Evolutionary conservation across 2,113 vertebrate species (phyloP).

Genomic region (Elaphurus davidianus): DNA sequence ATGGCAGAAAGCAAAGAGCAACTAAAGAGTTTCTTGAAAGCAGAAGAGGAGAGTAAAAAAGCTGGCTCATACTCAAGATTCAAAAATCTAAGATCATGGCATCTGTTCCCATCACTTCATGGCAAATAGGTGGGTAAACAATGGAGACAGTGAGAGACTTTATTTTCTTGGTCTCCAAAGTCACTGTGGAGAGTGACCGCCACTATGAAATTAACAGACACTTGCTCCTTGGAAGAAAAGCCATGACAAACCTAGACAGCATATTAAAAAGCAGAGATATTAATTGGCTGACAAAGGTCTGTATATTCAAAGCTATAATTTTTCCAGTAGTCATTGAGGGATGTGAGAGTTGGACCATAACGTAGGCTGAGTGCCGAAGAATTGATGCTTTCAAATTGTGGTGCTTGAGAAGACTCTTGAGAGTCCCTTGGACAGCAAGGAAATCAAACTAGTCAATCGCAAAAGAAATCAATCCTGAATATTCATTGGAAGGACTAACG

Average conservation of each 20-base stretch:
- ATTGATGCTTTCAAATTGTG: not conserved
- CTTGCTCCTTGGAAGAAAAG: not conserved
- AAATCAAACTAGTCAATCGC: not conserved
- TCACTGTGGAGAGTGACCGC: not conserved
- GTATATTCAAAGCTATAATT: not conserved
- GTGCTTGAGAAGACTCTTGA: not conserved
- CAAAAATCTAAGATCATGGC: not conserved
- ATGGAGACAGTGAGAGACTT: not conserved
- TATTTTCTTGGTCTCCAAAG: not conserved
- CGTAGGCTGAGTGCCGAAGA: not conserved
- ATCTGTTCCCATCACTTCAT: not conserved
- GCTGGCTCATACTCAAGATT: not conserved
- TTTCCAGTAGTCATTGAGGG: not conserved
- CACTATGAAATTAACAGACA: not conserved
- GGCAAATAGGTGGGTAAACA: not conserved
- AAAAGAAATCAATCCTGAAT: not conserved
- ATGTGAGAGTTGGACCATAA: not conserved
- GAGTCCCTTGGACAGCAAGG: not conserved
- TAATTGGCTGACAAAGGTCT: not conserved
- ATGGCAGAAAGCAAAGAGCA: not conserved
- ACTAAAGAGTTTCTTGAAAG: not conserved
- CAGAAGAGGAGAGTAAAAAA: not conserved
- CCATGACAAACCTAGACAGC: not conserved
- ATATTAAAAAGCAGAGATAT: not conserved
- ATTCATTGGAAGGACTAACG: not conserved